Base-by-base conservation (phyloP, 2,113 vertebrate genomes). In the Strix uralensis region DNA sequence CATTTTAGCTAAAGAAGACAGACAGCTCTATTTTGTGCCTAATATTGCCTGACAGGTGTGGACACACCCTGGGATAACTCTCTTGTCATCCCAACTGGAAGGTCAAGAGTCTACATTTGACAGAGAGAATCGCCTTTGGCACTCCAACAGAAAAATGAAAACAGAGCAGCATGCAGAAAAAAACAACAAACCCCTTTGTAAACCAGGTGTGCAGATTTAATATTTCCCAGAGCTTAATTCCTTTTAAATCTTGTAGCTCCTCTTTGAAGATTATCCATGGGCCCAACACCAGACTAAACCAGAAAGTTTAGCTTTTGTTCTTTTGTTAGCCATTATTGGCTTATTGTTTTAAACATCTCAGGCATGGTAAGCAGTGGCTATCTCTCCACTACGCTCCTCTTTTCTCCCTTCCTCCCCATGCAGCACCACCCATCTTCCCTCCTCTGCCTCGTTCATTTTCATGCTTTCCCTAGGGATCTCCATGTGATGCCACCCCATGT, bases 91-190 rank as follows among this genome's bases (percentile, higher is more conserved):
- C 65, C 0, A 0, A 61, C 78, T 78, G 44, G 67, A 87, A 94
- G 96, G 96, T 97, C 93, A 97, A 92, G 96, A 86, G 82, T 44
- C 95, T 93, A 29, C 23, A 3, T 90, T 75, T 93, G 96, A 95
- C 79, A 92, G 88, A 91, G 81, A 89, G 73, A 77, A 96, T 81
- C 2, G 85, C 95, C 95, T 77, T 90, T 86, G 94, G 92, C 92
- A 44, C 36, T 69, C 59, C 1, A 3, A 80, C 58, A 73, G 66
- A 74, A 73, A 92, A 80, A 81, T 52, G 71, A 88, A 90, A 84
- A 55, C 72, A 62, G 42, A 55, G 66, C 57, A 79, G 52, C 44
- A 73, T 49, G 40, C 81, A 89, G 55, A 18, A 73, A 79, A 67
- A 81, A n/a, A 29, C 21, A 23, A 11, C 32, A 67, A 91, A 19